Conservation (phyloP, 2,888 invertebrate genomes). For the Eudasyphora cyanicolor region DNA sequence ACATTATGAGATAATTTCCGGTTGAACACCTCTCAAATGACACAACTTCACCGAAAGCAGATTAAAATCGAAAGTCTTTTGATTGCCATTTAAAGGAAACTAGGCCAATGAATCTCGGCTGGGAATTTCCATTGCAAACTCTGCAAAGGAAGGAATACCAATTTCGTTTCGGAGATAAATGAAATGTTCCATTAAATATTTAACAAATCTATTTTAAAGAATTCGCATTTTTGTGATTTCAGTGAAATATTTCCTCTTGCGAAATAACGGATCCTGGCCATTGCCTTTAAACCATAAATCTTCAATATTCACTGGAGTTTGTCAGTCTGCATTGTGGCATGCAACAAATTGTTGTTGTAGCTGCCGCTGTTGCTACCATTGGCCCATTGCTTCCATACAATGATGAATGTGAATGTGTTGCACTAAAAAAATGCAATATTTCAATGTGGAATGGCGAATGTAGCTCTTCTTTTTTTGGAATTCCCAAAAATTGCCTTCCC, state of each 20-base stretch:
- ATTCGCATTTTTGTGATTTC: constrained; percentile 9
- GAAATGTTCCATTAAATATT: constrained; percentile 8
- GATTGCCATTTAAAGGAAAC: background rate
- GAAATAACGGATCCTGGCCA: constrained; percentile 45
- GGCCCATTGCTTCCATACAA: constrained; percentile 35
- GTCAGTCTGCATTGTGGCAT: constrained; percentile 54
- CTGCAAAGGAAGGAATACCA: background rate
- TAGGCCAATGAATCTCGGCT: background rate
- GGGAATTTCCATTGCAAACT: background rate
- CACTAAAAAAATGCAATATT: constrained; percentile 48
- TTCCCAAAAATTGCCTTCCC: background rate
- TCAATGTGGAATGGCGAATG: constrained; percentile 39
- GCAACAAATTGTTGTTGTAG: constrained; percentile 25
- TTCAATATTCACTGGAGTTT: constrained; percentile 64
- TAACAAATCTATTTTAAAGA: constrained; percentile 9
- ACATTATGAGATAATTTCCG: constrained; percentile 61
- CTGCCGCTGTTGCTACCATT: background rate
- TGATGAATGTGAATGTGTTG: constrained; percentile 49
- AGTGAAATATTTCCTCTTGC: constrained; percentile 20
- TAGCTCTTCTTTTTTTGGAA: constrained; percentile 23
- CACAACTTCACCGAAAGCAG: background rate
- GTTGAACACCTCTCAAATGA: constrained; percentile 45
- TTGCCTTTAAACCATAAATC: constrained; percentile 56
- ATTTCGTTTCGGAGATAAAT: too few relatives aligned
- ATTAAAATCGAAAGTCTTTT: background rate